Conservation (phyloP, 2,113 vertebrate species). For the Dicrurus megarhynchus region DNA sequence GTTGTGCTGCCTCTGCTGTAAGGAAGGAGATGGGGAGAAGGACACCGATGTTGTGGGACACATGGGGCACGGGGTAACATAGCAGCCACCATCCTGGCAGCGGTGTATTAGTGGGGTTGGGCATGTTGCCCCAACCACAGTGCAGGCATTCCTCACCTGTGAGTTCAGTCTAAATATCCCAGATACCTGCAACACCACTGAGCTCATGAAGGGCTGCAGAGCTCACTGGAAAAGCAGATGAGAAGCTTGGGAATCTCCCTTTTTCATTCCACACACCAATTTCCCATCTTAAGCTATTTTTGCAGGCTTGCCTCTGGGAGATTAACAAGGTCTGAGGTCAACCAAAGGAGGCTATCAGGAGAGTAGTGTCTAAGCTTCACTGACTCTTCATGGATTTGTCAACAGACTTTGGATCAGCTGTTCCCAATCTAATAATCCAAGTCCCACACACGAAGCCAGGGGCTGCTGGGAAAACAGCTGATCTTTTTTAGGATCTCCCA, state of each 20-base stretch:
- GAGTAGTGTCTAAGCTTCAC: background rate
- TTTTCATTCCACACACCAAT: background rate
- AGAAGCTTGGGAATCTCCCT: background rate
- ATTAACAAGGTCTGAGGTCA: slow-evolving; percentile 10
- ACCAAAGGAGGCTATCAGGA: background rate
- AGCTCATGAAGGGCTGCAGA: background rate
- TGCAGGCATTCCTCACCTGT: background rate
- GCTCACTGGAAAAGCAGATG: background rate
- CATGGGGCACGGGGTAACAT: background rate
- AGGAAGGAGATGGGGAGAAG: background rate
- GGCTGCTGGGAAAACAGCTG: background rate
- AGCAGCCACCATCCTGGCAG: background rate
- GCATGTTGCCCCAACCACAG: rapidly evolving
- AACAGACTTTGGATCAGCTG: slow-evolving; percentile 22
- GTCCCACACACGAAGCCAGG: background rate
- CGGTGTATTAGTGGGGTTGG: background rate
- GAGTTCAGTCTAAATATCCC: background rate
- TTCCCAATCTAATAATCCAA: slow-evolving; percentile 22
- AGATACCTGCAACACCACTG: background rate
- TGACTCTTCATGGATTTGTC: slow-evolving; percentile 1
- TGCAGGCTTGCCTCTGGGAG: background rate
- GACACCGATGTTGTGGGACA: background rate
- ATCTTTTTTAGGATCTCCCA: background rate
- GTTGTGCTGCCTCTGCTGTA: rapidly evolving
- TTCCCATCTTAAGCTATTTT: background rate